phyloP scores from a whole-genome alignment of 2,888 invertebrate genomes.

The Bombylius discolor region DNA sequence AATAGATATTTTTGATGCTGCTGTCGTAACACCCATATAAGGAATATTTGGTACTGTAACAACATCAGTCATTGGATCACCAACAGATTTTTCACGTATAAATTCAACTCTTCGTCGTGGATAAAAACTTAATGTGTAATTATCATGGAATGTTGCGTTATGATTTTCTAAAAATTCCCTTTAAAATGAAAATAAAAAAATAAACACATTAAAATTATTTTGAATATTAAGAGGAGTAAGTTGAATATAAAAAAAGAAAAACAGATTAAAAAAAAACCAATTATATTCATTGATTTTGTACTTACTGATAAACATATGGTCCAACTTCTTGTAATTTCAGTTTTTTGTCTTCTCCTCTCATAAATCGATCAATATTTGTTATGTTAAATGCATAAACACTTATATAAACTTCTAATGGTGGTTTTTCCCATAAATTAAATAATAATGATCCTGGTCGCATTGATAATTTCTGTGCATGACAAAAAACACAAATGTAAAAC shows the following conservation, averaged over 20 bases:
- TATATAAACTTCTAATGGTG: constrained; percentile 51
- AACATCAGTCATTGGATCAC: constrained; percentile 45
- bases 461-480: constrained; percentile 24
- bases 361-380: constrained; percentile 59
- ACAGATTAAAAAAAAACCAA: neutral
- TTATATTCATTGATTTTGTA: constrained; percentile 14
- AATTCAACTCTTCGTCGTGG: constrained; percentile 48
- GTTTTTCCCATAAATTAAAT: constrained; percentile 48
- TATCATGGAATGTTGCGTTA: constrained; percentile 49
- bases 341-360: constrained; percentile 48
- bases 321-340: constrained; percentile 60
- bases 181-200: constrained; percentile 28
- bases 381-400: constrained; percentile 64
- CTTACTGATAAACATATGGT: constrained; percentile 72
- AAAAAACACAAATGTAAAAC: neutral
- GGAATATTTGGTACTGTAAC: constrained; percentile 59
- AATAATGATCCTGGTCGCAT: constrained; percentile 44
- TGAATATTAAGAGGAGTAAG: neutral
- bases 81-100: constrained; percentile 50
- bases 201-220: neutral
- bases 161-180: constrained; percentile 57
- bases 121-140: constrained; percentile 51
- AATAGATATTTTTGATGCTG: constrained; percentile 26
- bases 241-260: neutral
- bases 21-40: constrained; percentile 40